phyloP scores from a whole-genome alignment of 2,888 invertebrate genomes.

The Perizoma affinitatum region DNA sequence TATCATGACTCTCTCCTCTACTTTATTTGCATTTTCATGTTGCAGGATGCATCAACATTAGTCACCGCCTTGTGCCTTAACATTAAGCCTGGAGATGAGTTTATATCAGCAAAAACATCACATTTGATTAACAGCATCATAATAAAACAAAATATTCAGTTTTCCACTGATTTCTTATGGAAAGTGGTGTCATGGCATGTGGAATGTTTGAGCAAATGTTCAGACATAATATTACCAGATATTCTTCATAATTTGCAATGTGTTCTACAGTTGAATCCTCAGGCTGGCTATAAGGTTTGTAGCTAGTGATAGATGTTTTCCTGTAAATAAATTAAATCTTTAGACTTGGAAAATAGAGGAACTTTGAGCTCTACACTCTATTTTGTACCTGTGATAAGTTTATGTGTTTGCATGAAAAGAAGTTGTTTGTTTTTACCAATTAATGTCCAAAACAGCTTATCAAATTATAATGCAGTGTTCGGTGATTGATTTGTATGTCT shows the following conservation, averaged over 20 bases:
- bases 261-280: constrained; percentile 60
- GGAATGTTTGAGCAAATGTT: constrained; percentile 68
- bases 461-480: too few relatives aligned
- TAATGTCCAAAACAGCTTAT: too few relatives aligned
- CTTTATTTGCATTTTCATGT: constrained; percentile 22
- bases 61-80: constrained; percentile 64
- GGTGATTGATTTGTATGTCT: too few relatives aligned
- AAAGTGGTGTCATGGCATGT: constrained; percentile 74
- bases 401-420: too few relatives aligned
- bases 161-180: constrained; percentile 57
- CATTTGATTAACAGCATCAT: constrained; percentile 82
- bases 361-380: too few relatives aligned
- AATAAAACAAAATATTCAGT: constrained; percentile 79
- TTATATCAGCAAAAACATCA: constrained; percentile 83
- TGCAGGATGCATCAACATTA: constrained; percentile 67
- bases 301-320: too few relatives aligned
- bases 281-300: constrained; percentile 59
- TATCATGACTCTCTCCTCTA: too few relatives aligned
- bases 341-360: too few relatives aligned
- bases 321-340: too few relatives aligned
- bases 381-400: too few relatives aligned
- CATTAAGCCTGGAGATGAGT: constrained; percentile 76
- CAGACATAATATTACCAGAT: constrained; percentile 70
- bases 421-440: too few relatives aligned
- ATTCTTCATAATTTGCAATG: constrained; percentile 72